A percentile compares a stretch with the other conserved stretches of the same genome.
These are phyloP conservation scores for Lordiphosa mommai DNA, from an alignment of 1,140 invertebrate species.

Conservation along the genomic window DNA sequence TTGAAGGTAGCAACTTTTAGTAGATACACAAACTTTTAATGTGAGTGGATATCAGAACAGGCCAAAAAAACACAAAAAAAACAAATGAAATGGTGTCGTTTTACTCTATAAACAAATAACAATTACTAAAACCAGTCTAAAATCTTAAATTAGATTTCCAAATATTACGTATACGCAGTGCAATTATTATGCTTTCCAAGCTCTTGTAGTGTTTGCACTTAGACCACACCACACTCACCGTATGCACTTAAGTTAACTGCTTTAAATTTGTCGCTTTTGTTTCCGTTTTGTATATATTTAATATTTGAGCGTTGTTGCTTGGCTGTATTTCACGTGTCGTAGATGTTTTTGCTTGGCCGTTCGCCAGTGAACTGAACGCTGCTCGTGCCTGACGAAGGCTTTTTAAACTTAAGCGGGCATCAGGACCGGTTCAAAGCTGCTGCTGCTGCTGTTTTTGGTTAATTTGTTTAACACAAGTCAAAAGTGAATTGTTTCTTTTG, in stretches of 20 bases:
- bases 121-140: conserved; percentile 20
- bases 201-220: conserved; percentile 41
- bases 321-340: background rate
- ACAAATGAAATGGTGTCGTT: conserved; percentile 16
- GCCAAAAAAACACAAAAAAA: conserved; percentile 6
- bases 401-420: conserved; percentile 52
- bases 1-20: conserved; percentile 32
- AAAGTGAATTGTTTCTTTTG: conserved; percentile 1
- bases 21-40: conserved; percentile 28
- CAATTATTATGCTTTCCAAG: conserved; percentile 38
- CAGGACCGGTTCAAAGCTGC: conserved; percentile 63
- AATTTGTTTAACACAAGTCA: background rate
- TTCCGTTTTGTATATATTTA: conserved; percentile 37
- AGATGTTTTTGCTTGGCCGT: conserved; percentile 38
- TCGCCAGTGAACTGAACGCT: conserved; percentile 58
- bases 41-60: conserved; percentile 19
- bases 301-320: conserved; percentile 16
- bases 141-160: conserved; percentile 4
- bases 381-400: conserved; percentile 35
- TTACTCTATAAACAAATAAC: conserved; percentile 3
- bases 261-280: conserved; percentile 66
- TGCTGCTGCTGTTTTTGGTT: background rate
- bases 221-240: conserved; percentile 44
- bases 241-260: conserved; percentile 60
- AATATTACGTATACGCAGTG: conserved; percentile 39